These are phyloP conservation scores for Catocala nupta DNA, from an alignment of 2,888 invertebrate species.

Conservation along the genomic window DNA sequence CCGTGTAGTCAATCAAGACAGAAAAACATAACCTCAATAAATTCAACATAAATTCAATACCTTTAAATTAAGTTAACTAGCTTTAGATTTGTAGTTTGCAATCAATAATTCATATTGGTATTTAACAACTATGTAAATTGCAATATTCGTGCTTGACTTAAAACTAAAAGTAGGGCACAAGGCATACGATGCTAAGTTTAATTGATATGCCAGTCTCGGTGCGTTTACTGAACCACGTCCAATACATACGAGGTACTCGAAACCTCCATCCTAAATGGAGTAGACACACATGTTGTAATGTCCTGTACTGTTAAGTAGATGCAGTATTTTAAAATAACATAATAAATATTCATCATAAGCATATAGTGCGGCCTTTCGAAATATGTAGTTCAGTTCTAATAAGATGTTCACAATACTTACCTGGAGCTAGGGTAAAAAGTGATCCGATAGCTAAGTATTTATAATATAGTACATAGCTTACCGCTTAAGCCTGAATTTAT, in stretches of 20 bases:
- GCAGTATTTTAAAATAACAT: not conserved
- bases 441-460: too few relatives aligned
- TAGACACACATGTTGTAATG: conserved; percentile 53
- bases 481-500: too few relatives aligned
- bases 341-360: conserved; percentile 15
- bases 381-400: too few relatives aligned
- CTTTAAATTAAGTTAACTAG: not conserved
- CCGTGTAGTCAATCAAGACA: not conserved
- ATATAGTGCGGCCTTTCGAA: too few relatives aligned
- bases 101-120: conserved; percentile 28
- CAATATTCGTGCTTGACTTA: conserved; percentile 61
- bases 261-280: conserved; percentile 57
- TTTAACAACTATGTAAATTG: conserved; percentile 36
- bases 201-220: conserved; percentile 74
- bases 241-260: conserved; percentile 56
- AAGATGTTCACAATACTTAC: too few relatives aligned
- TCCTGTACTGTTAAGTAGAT: conserved; percentile 31
- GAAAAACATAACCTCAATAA: conserved; percentile 11
- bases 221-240: conserved; percentile 66
- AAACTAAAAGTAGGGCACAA: conserved; percentile 67
- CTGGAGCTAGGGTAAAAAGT: too few relatives aligned
- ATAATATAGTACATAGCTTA: too few relatives aligned
- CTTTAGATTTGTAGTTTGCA: conserved; percentile 12
- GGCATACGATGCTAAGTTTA: conserved; percentile 63
- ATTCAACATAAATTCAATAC: conserved; percentile 25